Conservation (phyloP, 2,113 vertebrate genomes). For the Pedetes capensis region DNA sequence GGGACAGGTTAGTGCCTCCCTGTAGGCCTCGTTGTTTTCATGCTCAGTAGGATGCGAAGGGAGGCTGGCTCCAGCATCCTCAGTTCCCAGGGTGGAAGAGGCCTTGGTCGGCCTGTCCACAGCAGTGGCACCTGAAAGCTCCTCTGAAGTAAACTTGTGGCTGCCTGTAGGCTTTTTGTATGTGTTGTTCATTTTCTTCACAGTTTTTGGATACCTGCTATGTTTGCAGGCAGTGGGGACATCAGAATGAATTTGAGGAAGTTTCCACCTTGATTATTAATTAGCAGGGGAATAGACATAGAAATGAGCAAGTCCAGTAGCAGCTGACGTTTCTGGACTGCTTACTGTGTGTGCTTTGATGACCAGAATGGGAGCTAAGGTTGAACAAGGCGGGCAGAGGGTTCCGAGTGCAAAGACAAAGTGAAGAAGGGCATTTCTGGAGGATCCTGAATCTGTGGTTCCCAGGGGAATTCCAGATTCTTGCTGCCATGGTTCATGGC, state of each 20-base stretch:
- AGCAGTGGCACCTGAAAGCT: not conserved
- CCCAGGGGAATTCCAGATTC: not conserved
- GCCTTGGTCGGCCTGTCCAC: too few relatives aligned
- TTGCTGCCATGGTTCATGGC: not conserved
- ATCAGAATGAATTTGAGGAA: not conserved
- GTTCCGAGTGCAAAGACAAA: not conserved
- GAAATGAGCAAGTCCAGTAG: not conserved
- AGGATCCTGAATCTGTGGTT: not conserved
- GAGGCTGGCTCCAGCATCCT: not conserved
- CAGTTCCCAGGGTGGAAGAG: not conserved
- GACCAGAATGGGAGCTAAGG: not conserved
- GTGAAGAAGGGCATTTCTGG: not conserved
- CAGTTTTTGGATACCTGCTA: not conserved
- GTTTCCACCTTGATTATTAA: not conserved
- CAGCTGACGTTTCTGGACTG: not conserved
- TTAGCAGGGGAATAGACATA: not conserved
- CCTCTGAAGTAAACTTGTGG: not conserved
- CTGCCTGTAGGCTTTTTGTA: not conserved
- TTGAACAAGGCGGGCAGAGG: too few relatives aligned
- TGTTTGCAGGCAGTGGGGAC: not conserved
- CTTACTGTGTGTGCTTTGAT: not conserved
- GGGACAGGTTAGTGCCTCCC: not conserved
- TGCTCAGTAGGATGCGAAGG: not conserved
- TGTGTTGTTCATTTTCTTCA: not conserved
- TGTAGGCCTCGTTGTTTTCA: not conserved